Evolutionary conservation across 1,140 invertebrate genomes (phyloP).

Genomic region (Euwallacea fornicatus): DNA sequence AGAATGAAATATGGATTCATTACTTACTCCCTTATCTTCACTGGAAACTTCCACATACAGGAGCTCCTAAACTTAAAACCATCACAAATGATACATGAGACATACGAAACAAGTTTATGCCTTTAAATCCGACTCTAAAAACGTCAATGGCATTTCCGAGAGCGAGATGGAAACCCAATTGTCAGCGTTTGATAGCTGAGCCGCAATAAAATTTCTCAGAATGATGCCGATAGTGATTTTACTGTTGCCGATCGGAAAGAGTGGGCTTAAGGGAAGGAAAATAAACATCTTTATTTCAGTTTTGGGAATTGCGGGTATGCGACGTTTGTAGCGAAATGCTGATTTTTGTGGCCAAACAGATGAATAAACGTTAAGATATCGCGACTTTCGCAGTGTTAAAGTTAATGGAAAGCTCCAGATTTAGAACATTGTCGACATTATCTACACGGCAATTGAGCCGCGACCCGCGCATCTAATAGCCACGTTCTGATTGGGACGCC

Average conservation of each 20-base stretch:
- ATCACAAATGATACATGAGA: not conserved
- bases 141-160: not conserved
- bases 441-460: no score
- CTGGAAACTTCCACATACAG: not conserved
- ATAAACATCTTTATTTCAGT: slow-evolving; percentile 3
- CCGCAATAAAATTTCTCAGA: slow-evolving; percentile 2
- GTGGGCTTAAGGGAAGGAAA: slow-evolving; percentile 2
- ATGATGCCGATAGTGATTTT: slow-evolving; percentile 12
- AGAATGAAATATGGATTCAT: not conserved
- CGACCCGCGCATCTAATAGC: no score
- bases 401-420: no score
- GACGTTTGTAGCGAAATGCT: no score
- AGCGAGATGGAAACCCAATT: slow-evolving; percentile 2
- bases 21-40: not conserved
- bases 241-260: slow-evolving; percentile 6
- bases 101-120: not conserved
- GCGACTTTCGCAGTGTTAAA: no score
- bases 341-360: no score
- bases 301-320: not conserved
- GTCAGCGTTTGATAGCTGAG: slow-evolving; percentile 3
- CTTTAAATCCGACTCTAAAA: not conserved
- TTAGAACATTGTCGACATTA: no score
- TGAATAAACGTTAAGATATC: no score
- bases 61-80: not conserved
- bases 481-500: no score